Evolutionary conservation across 2,888 invertebrate species (phyloP), one percentile per base, ranked within the genome.

Genomic region (Hirtodrosophila histrioides): DNA sequence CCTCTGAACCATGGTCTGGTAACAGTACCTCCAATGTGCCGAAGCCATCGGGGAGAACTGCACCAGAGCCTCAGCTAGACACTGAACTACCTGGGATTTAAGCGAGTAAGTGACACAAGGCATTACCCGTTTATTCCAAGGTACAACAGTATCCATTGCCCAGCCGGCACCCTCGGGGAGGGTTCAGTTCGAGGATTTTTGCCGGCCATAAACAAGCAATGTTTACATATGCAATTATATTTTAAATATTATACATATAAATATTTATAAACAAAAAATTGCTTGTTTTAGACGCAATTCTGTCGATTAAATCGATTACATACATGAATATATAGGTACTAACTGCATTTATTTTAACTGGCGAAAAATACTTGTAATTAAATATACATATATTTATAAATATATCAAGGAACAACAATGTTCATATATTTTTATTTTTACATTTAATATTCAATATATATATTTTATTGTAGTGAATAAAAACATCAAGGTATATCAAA

Each of bases 381-480:
- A 54, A 57, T 36, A 48, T 9, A 41, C 12, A 36, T 12, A 41
- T 31, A 31, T 27, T 6, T 31, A 23, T 31, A 35, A 49, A 49
- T 58, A 48, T 61, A 63, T 51, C 23, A 35, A 61, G 71, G 45
- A 62, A 63, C 51, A 17, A 48, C 5, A 10, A 29, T n/a, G 31
- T 61, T 24, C 17, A 12, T n/a, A 61, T 24, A 45, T 31, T 41
- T 17, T 1, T 37, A 43, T 33, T 31, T 3, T 8, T 31, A 3
- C 31, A 31, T 49, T 12, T 23, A 8, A 10, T 37, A 37, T 10
- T 5, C 39, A 23, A 37, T 24, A 10, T 27, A 24, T 9, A 44
- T 11, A 7, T 49, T 11, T 45, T 3, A 9, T 54, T 46, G 5
- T n/a, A 35, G 37, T 48, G 54, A 10, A 50, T 65, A 44, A 48